A percentile compares a stretch with the other conserved stretches of the same genome.
These are phyloP conservation scores for Drosophila asahinai DNA, from an alignment of 1,140 invertebrate species.

Conservation along the genomic window DNA sequence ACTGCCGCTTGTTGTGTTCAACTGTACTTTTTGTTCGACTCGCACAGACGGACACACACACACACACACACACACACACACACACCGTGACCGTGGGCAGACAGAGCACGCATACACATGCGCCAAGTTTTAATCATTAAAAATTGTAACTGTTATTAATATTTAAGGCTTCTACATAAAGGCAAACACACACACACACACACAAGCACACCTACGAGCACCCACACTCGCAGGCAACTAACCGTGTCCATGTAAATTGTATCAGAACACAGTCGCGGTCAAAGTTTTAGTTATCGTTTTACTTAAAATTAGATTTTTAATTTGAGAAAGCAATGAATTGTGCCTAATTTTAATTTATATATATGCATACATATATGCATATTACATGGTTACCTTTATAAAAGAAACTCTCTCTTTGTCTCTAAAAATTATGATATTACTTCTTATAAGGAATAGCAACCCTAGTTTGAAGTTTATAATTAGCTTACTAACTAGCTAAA, in stretches of 20 bases:
- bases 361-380: neutral
- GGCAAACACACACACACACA: conserved; percentile 12
- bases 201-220: conserved; percentile 9
- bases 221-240: conserved; percentile 27
- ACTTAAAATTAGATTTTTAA: neutral
- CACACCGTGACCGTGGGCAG: conserved; percentile 2
- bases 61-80: conserved; percentile 12
- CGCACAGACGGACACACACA: conserved; percentile 17
- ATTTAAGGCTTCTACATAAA: conserved; percentile 76
- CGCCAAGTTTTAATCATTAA: conserved; percentile 82
- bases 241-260: conserved; percentile 32
- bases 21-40: conserved; percentile 69
- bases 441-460: neutral
- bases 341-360: neutral
- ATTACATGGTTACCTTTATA: neutral
- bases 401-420: neutral
- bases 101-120: conserved; percentile 60
- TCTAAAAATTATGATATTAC: neutral
- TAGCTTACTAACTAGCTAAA: neutral
- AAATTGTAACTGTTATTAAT: conserved; percentile 84
- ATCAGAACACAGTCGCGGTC: conserved; percentile 1
- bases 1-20: conserved; percentile 56
- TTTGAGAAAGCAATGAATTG: neutral
- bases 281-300: neutral
- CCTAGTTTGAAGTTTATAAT: neutral